Conservation (phyloP, 2,888 invertebrate genomes). For the Poecilobothrus nobilitatus region DNA sequence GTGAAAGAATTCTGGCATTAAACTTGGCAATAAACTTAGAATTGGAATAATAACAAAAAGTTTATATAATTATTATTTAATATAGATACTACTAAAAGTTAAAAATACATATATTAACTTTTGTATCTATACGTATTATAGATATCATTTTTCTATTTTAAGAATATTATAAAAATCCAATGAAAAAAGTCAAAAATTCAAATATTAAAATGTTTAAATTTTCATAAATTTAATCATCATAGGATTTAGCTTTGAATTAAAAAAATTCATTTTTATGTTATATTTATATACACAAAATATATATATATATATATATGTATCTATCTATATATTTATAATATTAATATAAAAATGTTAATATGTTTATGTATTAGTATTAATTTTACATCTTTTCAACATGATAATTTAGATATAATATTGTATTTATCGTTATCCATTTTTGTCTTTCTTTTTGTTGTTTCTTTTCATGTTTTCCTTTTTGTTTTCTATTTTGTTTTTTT, state of each 20-base stretch:
- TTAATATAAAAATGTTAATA: background rate
- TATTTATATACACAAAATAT: background rate
- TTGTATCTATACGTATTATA: too few relatives aligned
- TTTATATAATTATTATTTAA: too few relatives aligned
- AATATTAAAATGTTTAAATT: background rate
- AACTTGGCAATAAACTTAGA: too few relatives aligned
- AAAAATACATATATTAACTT: too few relatives aligned
- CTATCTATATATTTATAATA: background rate
- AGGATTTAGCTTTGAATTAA: background rate
- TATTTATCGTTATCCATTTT: background rate
- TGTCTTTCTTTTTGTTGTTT: background rate
- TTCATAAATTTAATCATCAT: constrained; percentile 4
- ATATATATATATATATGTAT: background rate
- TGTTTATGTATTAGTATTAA: background rate
- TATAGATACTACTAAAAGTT: too few relatives aligned
- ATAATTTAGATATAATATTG: background rate
- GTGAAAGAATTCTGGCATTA: too few relatives aligned
- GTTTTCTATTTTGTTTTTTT: too few relatives aligned
- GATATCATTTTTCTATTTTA: too few relatives aligned
- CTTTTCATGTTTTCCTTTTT: background rate
- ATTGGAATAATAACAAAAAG: too few relatives aligned
- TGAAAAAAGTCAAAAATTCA: background rate
- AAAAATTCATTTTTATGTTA: background rate
- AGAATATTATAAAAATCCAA: background rate
- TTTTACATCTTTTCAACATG: background rate